phyloP scores from a whole-genome alignment of 2,113 vertebrate genomes.

The Zapornia atra region DNA sequence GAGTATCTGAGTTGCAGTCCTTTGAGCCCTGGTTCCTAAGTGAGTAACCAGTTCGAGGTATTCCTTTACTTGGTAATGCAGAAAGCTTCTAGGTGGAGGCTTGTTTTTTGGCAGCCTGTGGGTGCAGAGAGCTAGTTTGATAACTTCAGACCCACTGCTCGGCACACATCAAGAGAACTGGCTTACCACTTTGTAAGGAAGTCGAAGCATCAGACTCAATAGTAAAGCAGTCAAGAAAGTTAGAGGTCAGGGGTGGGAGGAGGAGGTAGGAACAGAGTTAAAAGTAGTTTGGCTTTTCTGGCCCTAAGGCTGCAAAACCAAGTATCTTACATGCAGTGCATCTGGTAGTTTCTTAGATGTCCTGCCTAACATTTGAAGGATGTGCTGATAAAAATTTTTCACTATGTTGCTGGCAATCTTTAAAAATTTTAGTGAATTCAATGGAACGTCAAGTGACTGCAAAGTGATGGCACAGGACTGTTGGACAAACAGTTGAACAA shows the following conservation, averaged over 20 bases:
- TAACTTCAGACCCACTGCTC: background rate
- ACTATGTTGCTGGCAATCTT: background rate
- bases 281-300: background rate
- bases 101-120: background rate
- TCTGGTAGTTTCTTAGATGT: background rate
- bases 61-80: background rate
- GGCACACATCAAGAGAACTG: background rate
- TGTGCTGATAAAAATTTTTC: background rate
- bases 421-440: background rate
- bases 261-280: background rate
- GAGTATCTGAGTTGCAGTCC: background rate
- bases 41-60: background rate
- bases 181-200: background rate
- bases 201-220: background rate
- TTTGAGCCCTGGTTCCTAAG: background rate
- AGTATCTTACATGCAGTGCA: background rate
- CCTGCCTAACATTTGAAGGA: background rate
- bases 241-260: accelerated
- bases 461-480: background rate
- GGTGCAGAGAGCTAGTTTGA: background rate
- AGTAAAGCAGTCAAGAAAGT: background rate
- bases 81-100: background rate
- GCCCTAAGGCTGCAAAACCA: background rate
- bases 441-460: background rate
- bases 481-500: background rate